Base-by-base conservation (phyloP, 2,797 vertebrate genomes). In the Siniperca obscura region DNA sequence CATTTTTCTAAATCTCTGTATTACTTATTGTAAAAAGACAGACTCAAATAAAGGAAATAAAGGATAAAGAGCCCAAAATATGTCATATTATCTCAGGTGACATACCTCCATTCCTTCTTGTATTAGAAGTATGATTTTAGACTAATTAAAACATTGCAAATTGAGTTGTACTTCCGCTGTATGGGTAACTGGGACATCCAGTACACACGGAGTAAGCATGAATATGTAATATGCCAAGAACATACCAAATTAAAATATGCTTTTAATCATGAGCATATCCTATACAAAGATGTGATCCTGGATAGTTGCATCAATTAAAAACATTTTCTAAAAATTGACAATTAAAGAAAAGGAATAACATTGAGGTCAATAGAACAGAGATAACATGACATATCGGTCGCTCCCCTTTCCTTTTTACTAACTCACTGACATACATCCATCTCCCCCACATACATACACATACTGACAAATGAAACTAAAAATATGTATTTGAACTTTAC, bases 181-280 rank as follows among this genome's bases (percentile, higher is more conserved):
- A 22, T 71, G 70, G 22, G 30, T 73, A 83, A 87, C 65, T 82
- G 80, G 82, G 80, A 62, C 83, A 81, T 42, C n/a, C 36, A 70
- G 69, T 53, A 21, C 80, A 68, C 71, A 44, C 25, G 84, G 74
- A 69, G 25, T 55, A n/a, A 56, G 30, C 60, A 74, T 64, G 42
- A 62, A 59, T 73, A 36, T 74, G 40, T 48, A 3, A 30, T 30
- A 60, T 81, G 71, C 62, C 73, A 76, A 64, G 64, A 76, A 74
- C 71, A 74, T 50, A 55, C 52, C 22, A 48, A 67, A 72, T 56
- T 73, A 25, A 76, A 66, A 61, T 60, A 64, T 40, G 2, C 46
- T 62, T 70, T 76, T 57, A 72, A 70, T n/a, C 50, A 76, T 22
- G 11, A 40, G 30, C 16, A 53, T 59, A 62, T 82, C 46, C 59